Evolutionary conservation across 2,797 vertebrate species (phyloP).

Genomic region (Myiothlypis coronata): DNA sequence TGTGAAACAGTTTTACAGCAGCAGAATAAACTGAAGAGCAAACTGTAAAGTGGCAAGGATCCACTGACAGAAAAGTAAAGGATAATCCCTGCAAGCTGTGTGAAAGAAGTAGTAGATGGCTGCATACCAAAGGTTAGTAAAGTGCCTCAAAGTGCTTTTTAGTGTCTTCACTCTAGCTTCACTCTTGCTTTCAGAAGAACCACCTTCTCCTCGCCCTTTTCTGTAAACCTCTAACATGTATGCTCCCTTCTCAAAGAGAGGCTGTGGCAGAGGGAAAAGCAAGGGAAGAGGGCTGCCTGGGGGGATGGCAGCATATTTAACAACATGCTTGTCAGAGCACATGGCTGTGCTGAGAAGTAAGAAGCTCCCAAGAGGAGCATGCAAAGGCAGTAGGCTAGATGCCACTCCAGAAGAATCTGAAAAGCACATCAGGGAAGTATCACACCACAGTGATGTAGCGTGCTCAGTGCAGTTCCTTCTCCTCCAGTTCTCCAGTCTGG

Average conservation of each 20-base stretch:
- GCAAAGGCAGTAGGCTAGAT: neutral
- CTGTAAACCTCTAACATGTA: fast-evolving
- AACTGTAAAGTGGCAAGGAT: neutral
- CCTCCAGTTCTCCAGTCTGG: neutral
- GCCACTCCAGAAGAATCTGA: neutral
- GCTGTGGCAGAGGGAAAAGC: neutral
- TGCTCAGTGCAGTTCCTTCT: neutral
- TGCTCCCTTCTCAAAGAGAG: neutral
- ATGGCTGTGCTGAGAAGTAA: neutral
- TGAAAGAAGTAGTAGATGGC: neutral
- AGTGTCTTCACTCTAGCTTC: neutral
- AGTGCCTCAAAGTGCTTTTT: fast-evolving
- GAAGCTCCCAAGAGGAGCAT: neutral
- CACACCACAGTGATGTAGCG: neutral
- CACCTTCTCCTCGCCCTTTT: neutral
- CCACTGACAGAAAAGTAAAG: neutral
- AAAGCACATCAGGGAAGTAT: neutral
- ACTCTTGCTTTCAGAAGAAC: neutral
- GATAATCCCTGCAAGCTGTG: neutral
- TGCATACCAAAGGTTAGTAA: neutral
- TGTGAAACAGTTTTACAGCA: neutral
- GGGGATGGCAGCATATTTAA: neutral
- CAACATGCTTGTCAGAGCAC: neutral
- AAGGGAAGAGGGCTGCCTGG: fast-evolving
- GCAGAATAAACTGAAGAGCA: neutral